Evolutionary conservation across 2,113 vertebrate species (phyloP).

Genomic region (Eclectus roratus): DNA sequence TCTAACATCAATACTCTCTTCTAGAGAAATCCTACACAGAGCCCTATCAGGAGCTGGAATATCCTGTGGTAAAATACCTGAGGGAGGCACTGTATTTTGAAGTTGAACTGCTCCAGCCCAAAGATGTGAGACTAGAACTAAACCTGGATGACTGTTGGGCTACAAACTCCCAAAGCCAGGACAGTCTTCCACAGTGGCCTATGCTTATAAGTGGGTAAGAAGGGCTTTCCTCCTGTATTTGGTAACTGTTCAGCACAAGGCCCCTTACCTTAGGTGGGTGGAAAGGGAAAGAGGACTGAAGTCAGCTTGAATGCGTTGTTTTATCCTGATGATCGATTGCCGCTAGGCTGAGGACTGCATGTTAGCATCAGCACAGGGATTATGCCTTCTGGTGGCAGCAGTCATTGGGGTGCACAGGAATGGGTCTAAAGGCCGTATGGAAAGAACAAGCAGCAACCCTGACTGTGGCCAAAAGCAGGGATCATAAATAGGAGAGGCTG

Average conservation of each 20-base stretch:
- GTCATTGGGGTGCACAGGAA: not conserved
- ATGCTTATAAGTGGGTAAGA: conserved; percentile 58
- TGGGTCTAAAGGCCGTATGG: not conserved
- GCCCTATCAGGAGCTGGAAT: conserved; percentile 44
- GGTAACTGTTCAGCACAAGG: not conserved
- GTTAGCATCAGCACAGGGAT: not conserved
- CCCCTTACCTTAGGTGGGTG: not conserved
- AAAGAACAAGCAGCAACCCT: not conserved
- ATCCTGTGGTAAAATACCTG: conserved; percentile 68
- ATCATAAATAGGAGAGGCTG: not conserved
- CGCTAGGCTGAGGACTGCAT: rapidly evolving
- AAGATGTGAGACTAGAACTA: conserved; percentile 61
- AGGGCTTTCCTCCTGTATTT: not conserved
- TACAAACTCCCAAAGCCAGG: conserved; percentile 28
- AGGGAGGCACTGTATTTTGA: conserved; percentile 70
- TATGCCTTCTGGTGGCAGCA: not conserved
- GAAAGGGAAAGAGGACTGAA: not conserved
- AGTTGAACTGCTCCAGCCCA: conserved; percentile 56
- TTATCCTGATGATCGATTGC: not conserved
- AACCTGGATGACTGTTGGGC: conserved; percentile 67
- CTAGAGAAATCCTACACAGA: conserved; percentile 53
- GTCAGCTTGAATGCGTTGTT: not conserved
- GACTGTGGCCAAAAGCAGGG: not conserved
- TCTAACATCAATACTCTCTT: not conserved
- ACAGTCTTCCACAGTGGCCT: conserved; percentile 49